Base-by-base conservation (phyloP, 2,888 invertebrate genomes). In the Pecten maximus region DNA sequence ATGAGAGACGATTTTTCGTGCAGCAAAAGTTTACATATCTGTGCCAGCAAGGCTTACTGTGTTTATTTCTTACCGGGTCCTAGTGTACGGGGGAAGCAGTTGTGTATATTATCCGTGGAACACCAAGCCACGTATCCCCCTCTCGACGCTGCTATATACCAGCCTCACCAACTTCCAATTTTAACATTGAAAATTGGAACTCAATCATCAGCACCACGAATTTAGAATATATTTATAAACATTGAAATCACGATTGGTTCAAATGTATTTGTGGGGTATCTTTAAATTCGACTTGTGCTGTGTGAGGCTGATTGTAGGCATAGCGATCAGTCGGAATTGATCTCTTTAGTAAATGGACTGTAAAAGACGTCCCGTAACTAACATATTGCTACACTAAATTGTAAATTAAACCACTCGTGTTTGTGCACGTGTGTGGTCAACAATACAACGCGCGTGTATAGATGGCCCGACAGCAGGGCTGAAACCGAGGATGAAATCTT, bases 101-200 rank as follows among this genome's bases (percentile, higher is more conserved):
- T 74, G 74, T 74, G 74, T 74, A 74, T 74, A 74, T 74, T 35
- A 74, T 74, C 74, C 74, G n/a, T 19, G 19, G 54, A 54, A 35
- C 74, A 74, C 74, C 74, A 28, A 60, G 60, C 60, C 60, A n/a
- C 60, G 28, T 60, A 74, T 6, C 35, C 15, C 35, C 8, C 74
- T 10, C 28, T 74, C 74, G 28, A 54, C 54, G 23, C 54, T 23
- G n/a, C 2, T 23, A 54, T 35, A 10, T 28, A 74, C 74, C 74
- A 74, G 74, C 74, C 74, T 74, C 74, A 74, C 74, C 74, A 74
- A 74, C 74, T 74, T 74, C 74, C 74, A 74, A 74, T 74, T 74
- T 74, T 74, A 74, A 74, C 74, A 74, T 74, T 74, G 74, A 74
- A 74, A 74, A 74, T 74, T 74, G 74, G 74, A 74, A 74, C 74